Evolutionary conservation across 2,888 invertebrate species (phyloP).

Genomic region (Noctua janthe): DNA sequence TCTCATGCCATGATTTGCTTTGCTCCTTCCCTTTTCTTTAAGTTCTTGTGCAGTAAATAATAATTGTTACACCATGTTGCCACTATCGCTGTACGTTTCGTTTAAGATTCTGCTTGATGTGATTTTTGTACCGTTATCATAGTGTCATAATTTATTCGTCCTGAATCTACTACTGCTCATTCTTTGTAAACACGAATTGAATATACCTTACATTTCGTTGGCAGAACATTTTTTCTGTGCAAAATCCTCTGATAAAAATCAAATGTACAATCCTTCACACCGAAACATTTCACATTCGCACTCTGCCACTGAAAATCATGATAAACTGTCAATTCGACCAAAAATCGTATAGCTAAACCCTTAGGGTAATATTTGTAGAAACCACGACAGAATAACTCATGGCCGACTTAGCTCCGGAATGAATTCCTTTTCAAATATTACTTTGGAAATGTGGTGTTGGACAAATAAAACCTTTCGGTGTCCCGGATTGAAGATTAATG

Average conservation of each 20-base stretch:
- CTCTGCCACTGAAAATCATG: constrained; percentile 38
- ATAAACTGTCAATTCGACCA: constrained; percentile 60
- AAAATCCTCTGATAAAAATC: constrained; percentile 10
- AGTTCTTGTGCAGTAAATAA: neutral
- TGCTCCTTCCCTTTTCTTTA: neutral
- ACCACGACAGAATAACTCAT: constrained; percentile 68
- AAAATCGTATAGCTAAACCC: constrained; percentile 59
- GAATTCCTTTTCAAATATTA: constrained; percentile 69
- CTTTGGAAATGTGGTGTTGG: constrained; percentile 66
- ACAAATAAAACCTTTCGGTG: constrained; percentile 69
- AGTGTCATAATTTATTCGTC: neutral
- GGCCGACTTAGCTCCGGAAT: constrained; percentile 67
- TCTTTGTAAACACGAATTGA: neutral
- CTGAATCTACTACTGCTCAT: neutral
- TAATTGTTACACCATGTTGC: neutral
- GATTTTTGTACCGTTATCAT: neutral
- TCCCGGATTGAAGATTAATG: constrained; percentile 66
- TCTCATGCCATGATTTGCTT: neutral
- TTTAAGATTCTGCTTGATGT: neutral
- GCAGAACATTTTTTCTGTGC: neutral
- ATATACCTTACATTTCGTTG: neutral
- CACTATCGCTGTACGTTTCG: neutral
- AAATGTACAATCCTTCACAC: constrained; percentile 12
- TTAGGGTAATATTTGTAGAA: constrained; percentile 69
- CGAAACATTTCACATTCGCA: constrained; percentile 20